A percentile compares a stretch with the other conserved stretches of the same genome.
phyloP scores from a whole-genome alignment of 2,113 vertebrate genomes.

The Meriones unguiculatus region DNA sequence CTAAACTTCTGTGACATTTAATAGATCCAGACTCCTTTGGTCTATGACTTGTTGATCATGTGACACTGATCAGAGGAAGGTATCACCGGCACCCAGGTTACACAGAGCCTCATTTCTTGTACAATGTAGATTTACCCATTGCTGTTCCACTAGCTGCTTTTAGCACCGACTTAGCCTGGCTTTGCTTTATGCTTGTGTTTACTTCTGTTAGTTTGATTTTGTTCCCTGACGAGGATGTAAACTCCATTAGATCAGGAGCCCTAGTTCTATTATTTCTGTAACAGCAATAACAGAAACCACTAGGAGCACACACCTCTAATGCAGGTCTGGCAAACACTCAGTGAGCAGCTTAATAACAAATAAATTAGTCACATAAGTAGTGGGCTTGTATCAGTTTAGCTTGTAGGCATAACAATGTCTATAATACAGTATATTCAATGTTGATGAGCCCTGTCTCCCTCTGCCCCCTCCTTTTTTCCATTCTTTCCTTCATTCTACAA shows the following conservation, averaged over 20 bases:
- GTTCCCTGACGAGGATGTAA: slow-evolving; percentile 20
- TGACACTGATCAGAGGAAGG: background rate
- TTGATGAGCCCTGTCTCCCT: background rate
- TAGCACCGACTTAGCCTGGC: background rate
- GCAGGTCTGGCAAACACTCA: background rate
- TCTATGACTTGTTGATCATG: background rate
- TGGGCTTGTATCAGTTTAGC: background rate
- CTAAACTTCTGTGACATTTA: slow-evolving; percentile 54
- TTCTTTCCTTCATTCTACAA: background rate
- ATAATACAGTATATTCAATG: background rate
- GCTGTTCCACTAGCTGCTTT: background rate
- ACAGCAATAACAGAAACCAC: background rate
- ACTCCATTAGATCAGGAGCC: background rate
- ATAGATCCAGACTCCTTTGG: slow-evolving; percentile 47
- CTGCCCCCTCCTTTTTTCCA: background rate
- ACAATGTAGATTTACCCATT: background rate
- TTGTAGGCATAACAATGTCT: background rate
- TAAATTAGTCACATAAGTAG: background rate
- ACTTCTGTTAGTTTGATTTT: background rate
- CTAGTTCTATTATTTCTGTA: background rate
- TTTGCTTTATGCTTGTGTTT: slow-evolving; percentile 31
- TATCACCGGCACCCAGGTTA: background rate
- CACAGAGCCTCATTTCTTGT: background rate
- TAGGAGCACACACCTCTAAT: background rate
- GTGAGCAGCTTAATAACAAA: slow-evolving; percentile 12